Percentiles rank a stretch among this genome's conserved stretches.
Conservation (phyloP, 2,888 invertebrate genomes). For the Aspidiotus rigidus region DNA sequence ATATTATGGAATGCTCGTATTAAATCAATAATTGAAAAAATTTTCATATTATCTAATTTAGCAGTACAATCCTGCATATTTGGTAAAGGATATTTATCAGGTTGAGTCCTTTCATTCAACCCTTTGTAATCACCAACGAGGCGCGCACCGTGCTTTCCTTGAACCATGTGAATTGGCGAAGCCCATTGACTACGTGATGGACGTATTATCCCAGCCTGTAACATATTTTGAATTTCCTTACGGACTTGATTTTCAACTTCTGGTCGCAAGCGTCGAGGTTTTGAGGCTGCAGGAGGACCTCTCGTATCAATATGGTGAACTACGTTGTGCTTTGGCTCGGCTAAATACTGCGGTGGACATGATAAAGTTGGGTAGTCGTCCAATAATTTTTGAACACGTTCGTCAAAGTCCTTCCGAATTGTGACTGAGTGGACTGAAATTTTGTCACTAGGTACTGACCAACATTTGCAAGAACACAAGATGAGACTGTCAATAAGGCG, state of each 20-base stretch:
- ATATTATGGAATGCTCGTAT: too few relatives aligned
- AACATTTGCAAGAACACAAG: not conserved
- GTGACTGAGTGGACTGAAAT: not conserved
- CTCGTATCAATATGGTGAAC: not conserved
- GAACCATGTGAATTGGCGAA: not conserved
- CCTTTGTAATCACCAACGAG: slow-evolving; percentile 16
- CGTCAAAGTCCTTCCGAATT: not conserved
- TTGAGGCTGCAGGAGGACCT: not conserved
- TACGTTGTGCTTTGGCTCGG: not conserved
- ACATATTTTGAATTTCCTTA: not conserved
- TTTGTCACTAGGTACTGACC: not conserved
- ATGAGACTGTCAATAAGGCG: not conserved
- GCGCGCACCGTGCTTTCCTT: not conserved
- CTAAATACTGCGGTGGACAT: not conserved
- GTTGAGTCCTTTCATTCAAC: slow-evolving; percentile 1
- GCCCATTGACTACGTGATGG: not conserved
- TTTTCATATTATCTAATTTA: slow-evolving; percentile 22
- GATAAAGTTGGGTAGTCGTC: not conserved
- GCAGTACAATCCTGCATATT: slow-evolving; percentile 30
- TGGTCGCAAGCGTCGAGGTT: not conserved
- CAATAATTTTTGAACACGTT: not conserved
- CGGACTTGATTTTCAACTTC: not conserved
- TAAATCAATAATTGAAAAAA: slow-evolving; percentile 35
- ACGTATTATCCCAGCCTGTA: not conserved
- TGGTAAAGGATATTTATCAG: slow-evolving; percentile 13